These are phyloP conservation scores for Athalia rosae DNA, from an alignment of 2,888 invertebrate species.

Conservation along the genomic window DNA sequence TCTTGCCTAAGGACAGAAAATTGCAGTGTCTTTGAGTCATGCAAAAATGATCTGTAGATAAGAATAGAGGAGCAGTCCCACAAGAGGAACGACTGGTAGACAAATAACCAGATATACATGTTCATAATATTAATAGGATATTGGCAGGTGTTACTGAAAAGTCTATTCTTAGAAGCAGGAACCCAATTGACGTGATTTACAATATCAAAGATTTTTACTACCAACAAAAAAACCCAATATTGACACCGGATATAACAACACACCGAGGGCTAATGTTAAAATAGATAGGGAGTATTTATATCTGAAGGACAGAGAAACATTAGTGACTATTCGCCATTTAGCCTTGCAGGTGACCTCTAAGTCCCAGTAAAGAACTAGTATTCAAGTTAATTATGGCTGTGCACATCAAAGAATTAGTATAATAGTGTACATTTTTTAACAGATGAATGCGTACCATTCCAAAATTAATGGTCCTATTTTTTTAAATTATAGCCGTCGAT, in stretches of 20 bases:
- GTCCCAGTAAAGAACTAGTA: background rate
- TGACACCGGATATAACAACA: background rate
- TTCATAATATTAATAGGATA: background rate
- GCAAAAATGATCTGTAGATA: background rate
- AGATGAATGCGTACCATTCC: background rate
- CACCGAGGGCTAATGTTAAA: conserved; percentile 7
- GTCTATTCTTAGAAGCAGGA: conserved; percentile 11
- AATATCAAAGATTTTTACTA: background rate
- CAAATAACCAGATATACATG: conserved; percentile 9
- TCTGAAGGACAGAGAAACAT: background rate
- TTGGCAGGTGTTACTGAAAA: background rate
- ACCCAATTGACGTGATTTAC: background rate
- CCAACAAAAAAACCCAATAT: background rate
- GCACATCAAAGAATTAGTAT: too few relatives aligned
- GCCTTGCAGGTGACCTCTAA: background rate
- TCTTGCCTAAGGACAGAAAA: too few relatives aligned
- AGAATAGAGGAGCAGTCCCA: conserved; percentile 17
- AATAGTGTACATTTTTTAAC: too few relatives aligned
- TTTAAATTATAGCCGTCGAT: conserved; percentile 81
- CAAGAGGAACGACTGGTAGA: background rate
- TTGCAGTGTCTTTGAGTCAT: background rate
- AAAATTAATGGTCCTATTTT: conserved; percentile 16
- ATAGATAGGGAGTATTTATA: conserved; percentile 15
- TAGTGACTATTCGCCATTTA: background rate
- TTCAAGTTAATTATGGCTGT: background rate